Base-by-base conservation (phyloP, 2,888 invertebrate genomes). In the Harmothoe impar region DNA sequence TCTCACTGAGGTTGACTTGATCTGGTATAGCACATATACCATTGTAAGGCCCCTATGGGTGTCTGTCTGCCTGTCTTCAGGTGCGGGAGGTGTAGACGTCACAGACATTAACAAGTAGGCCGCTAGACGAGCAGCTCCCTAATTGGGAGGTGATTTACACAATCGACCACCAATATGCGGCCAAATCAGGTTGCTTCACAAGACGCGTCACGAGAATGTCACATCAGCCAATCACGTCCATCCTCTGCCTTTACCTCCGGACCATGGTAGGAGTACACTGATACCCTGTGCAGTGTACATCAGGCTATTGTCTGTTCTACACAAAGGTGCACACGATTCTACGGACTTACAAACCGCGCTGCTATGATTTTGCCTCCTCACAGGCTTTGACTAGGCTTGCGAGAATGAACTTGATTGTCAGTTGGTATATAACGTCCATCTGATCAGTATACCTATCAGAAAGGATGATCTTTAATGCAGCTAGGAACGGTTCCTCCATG, bases 361-460 rank as follows among this genome's bases (percentile, higher is more conserved):
- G 56, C 86, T 86, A 89, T 29, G 89, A 89, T 0, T 23, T 51
- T 3, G 89, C 90, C 25, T 31, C 52, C 72, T 91, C 91, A 68
- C 88, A 98, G 15, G 98, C 98, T 93, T 97, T 97, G 90, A 98
- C 97, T 92, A 98, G 96, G 92, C 98, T 98, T 95, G 98, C 97
- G 94, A 98, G 97, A 94, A 98, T 98, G 95, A 98, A 98, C 95
- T 97, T 97, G 95, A 98, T 98, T 91, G 98, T 98, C 93, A 98
- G 96, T 96, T 98, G 97, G 97, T 98, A 98, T 94, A 98, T 98
- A 78, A 97, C 97, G 95, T 98, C 98, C 94, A 98, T 98, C 96
- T 98, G 98, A 91, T 98, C 98, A 20, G 98, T 98, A 96, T 98
- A 98, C 92, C 98, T 97, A 93, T 98, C 98, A 10, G 98, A 98